Percentiles rank a stretch among this genome's conserved stretches.
Conservation (phyloP, 2,888 invertebrate species). For the Heterodera filipjevi region DNA sequence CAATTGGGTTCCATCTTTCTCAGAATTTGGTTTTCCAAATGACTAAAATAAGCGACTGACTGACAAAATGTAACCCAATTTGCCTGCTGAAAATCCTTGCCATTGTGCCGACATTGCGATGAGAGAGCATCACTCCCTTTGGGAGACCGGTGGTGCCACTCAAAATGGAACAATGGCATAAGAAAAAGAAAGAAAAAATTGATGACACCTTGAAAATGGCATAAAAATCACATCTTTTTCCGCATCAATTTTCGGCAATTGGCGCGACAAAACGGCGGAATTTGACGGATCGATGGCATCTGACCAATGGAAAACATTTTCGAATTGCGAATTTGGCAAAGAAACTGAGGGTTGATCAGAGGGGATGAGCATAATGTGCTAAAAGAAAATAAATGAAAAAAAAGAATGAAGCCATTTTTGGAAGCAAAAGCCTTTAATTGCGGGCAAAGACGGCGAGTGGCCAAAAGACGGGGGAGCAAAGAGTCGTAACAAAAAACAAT, state of each 20-base stretch:
- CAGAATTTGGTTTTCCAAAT: conserved; percentile 67
- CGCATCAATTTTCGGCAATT: conserved; percentile 39
- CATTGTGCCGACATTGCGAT: conserved; percentile 51
- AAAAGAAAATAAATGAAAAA: background rate
- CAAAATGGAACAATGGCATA: background rate
- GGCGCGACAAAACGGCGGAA: conserved; percentile 25
- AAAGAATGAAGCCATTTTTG: background rate
- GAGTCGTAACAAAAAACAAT: conserved; percentile 19
- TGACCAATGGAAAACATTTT: background rate
- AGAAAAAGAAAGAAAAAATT: background rate
- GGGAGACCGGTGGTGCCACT: conserved; percentile 66
- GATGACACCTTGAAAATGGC: conserved; percentile 44
- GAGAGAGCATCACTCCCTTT: conserved; percentile 55
- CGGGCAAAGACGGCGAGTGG: conserved; percentile 56
- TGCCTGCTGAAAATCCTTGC: conserved; percentile 45
- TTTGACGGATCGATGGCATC: conserved; percentile 7
- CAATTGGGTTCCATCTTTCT: conserved; percentile 36
- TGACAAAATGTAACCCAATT: background rate
- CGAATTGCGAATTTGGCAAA: background rate
- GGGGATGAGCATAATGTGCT: background rate
- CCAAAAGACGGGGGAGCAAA: background rate
- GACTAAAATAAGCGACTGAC: conserved; percentile 63
- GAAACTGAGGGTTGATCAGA: background rate
- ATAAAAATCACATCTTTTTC: conserved; percentile 41
- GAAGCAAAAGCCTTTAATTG: conserved; percentile 47